Evolutionary conservation across 1,140 invertebrate genomes (phyloP), one percentile per base, ranked within the genome.

Genomic region (Chironomus striatipennis): DNA sequence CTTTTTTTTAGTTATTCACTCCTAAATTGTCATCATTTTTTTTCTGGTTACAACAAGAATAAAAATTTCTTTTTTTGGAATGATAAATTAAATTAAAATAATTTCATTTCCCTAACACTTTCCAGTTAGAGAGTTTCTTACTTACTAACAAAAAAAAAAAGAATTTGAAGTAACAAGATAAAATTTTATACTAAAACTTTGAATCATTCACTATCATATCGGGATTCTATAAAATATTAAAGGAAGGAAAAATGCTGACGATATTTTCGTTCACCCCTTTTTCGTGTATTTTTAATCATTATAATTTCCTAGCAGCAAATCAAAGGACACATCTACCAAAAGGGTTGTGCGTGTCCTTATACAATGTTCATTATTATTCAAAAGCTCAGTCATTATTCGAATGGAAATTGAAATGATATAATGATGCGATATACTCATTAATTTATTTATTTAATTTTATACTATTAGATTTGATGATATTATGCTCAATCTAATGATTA

Each of bases 81-180:
- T 70, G 65, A 70, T 70, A 70, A 70, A 70, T 70, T 70, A 70
- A 70, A 70, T 70, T 70, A 21, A 70, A 70, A 70, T 70, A 70
- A 70, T 70, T 15, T 70, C 18, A 70, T 18, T 6, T 21, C 17
- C 20, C 65, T 7, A 7, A 67, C 7, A 18, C 64, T 67, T 2
- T 18, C 18, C n/a, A 67, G 18, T n/a, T n/a, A n/a, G n/a, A n/a
- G n/a, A n/a, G n/a, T n/a, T n/a, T n/a, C n/a, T n/a, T n/a, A n/a
- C n/a, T n/a, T n/a, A n/a, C n/a, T n/a, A n/a, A n/a, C n/a, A n/a
- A n/a, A n/a, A 12, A 15, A 47, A 47, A 43, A 43, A 10, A 43
- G n/a, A n/a, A n/a, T n/a, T n/a, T n/a, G 42, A 43, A 47, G 43
- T 15, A 47, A 4, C 43, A 9, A 47, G 43, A 8, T 8, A 47